phyloP scores from a whole-genome alignment of 1,140 invertebrate species.

The Rhopalosiphum maidis region DNA sequence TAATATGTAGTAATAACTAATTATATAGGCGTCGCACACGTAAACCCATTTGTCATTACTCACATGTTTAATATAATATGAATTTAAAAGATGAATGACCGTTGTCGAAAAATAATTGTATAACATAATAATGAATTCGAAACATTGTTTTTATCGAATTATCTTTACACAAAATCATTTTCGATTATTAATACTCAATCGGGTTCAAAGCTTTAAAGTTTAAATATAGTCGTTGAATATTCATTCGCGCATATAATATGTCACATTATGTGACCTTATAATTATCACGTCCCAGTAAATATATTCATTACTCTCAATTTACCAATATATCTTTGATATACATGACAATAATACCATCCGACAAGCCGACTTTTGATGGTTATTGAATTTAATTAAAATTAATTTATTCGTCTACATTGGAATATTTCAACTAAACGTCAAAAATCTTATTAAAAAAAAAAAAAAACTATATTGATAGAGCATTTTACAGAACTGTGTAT shows the following conservation, averaged over 20 bases:
- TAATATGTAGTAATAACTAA: background rate
- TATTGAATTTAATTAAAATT: constrained; percentile 30
- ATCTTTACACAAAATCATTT: background rate
- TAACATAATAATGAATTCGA: background rate
- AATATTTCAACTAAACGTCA: background rate
- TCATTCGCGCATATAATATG: background rate
- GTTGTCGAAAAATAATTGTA: background rate
- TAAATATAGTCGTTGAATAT: background rate
- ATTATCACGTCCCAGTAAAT: constrained; percentile 6
- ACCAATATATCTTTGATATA: background rate
- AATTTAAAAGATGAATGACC: constrained; percentile 1
- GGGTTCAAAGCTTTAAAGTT: constrained; percentile 4
- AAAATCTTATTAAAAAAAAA: background rate
- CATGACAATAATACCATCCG: background rate
- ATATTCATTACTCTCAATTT: constrained; percentile 15
- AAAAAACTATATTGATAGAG: background rate
- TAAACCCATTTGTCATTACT: background rate
- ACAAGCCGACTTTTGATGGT: background rate
- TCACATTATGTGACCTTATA: background rate
- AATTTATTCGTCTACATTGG: background rate
- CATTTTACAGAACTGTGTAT: background rate
- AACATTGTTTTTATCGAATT: background rate
- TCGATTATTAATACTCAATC: background rate
- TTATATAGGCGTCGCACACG: background rate
- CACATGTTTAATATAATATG: background rate